Base-by-base conservation (phyloP, 2,888 invertebrate species). In the Habroteleia sp. region DNA sequence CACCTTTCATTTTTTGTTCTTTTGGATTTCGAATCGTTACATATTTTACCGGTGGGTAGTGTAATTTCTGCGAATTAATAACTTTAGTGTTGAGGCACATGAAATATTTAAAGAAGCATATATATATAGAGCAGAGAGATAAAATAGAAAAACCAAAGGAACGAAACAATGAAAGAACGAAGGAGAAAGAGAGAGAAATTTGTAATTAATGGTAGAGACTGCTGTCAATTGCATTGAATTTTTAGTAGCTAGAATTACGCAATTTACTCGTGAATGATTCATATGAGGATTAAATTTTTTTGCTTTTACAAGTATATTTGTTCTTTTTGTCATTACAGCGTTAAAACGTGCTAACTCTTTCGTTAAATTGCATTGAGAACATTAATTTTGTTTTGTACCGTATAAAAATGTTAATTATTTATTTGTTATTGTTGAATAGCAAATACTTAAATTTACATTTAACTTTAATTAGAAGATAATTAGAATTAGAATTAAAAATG, bases 221-320 rank as follows among this genome's bases (percentile, higher is more conserved):
- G 16, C 23, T 33, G 42, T 42, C 41, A 29, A n/a, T 31, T 41
- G 56, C 56, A 60, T 60, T 60, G 44, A 60, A 25, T 60, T 60
- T 60, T 44, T 25, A 35, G 27, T 20, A 33, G 42, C 23, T 11
- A 44, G 44, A 44, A 37, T 60, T 60, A 35, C 27, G 44, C 58
- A 60, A 60, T 60, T 60, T 60, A 35, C 20, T 11, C 14, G 25
- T 60, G 44, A 60, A 60, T 44, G 58, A 58, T 58, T 42, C 58
- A 58, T 58, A 58, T 42, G 23, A 8, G 33, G 31, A 42, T 42
- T 58, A 41, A 8, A 17, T 16, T 31, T 58, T 46, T n/a, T n/a
- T n/a, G n/a, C n/a, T n/a, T n/a, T n/a, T n/a, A n/a, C n/a, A n/a
- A n/a, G n/a, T n/a, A n/a, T n/a, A n/a, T n/a, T n/a, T n/a, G n/a